A percentile compares a stretch with the other conserved stretches of the same genome.
phyloP scores from a whole-genome alignment of 2,888 invertebrate genomes.

The Synergus laeviventris region DNA sequence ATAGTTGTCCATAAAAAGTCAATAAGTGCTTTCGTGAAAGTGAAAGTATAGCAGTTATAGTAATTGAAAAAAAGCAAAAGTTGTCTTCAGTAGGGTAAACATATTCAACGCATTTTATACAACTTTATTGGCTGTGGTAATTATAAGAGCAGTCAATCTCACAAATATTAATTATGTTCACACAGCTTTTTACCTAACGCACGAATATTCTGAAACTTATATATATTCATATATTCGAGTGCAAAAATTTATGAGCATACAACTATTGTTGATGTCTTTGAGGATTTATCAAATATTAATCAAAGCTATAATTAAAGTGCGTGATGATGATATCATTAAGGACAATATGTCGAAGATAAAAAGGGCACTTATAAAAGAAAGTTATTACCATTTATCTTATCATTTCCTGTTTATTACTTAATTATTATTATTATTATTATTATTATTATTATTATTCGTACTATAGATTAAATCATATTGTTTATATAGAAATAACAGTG shows the following conservation, averaged over 20 bases:
- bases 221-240: too few relatives aligned
- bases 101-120: slow-evolving; percentile 3
- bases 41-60: slow-evolving; percentile 20
- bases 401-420: slow-evolving; percentile 3
- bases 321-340: slow-evolving; percentile 21
- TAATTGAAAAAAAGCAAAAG: slow-evolving; percentile 5
- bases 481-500: neutral
- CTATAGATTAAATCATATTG: neutral
- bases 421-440: too few relatives aligned
- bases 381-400: slow-evolving; percentile 8
- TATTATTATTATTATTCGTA: neutral
- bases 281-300: slow-evolving; percentile 16
- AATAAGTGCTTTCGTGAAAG: neutral
- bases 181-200: neutral
- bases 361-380: slow-evolving; percentile 24
- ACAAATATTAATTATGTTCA: slow-evolving; percentile 27
- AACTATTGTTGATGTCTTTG: slow-evolving; percentile 15
- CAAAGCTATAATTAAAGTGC: slow-evolving; percentile 22
- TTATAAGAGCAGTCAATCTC: neutral
- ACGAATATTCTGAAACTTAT: neutral
- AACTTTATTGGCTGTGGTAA: slow-evolving; percentile 28
- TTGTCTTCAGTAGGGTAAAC: slow-evolving; percentile 23
- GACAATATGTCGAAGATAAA: slow-evolving; percentile 29
- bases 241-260: slow-evolving; percentile 17
- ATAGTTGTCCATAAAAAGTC: neutral